Percentiles rank a stretch among this genome's conserved stretches.
These are phyloP conservation scores for Xiphorhynchus elegans DNA, from an alignment of 2,113 vertebrate species.

Conservation along the genomic window DNA sequence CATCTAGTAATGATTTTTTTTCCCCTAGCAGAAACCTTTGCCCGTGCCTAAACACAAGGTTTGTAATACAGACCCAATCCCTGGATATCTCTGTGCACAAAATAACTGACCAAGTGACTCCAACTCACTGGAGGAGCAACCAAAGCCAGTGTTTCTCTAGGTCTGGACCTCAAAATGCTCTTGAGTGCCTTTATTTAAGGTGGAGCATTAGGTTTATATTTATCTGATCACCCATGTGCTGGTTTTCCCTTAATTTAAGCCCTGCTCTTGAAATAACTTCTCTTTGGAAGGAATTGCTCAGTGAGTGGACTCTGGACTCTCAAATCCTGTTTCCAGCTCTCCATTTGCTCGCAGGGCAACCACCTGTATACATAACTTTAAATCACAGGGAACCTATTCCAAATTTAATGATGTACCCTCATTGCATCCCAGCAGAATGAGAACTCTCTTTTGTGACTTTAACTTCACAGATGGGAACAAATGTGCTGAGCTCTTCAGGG, in stretches of 20 bases:
- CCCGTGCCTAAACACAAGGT: neutral
- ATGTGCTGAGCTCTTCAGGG: neutral
- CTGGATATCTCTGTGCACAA: neutral
- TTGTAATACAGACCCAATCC: neutral
- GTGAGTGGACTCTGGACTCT: neutral
- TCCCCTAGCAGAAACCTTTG: neutral
- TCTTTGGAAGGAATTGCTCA: neutral
- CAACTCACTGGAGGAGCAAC: neutral
- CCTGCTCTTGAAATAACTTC: neutral
- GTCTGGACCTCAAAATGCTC: neutral
- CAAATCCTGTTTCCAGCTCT: neutral
- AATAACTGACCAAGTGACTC: neutral
- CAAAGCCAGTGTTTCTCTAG: neutral
- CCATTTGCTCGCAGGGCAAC: neutral
- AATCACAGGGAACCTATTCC: neutral
- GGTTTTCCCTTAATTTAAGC: neutral
- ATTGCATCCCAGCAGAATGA: neutral
- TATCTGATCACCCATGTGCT: neutral
- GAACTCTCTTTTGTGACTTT: neutral
- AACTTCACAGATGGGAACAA: neutral
- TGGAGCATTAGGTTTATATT: neutral
- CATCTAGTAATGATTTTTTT: slow-evolving; percentile 40
- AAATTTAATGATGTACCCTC: neutral
- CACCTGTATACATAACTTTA: neutral
- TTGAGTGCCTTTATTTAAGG: neutral